These are phyloP conservation scores for Lynx canadensis DNA, from an alignment of 2,113 vertebrate genomes.

Conservation along the genomic window DNA sequence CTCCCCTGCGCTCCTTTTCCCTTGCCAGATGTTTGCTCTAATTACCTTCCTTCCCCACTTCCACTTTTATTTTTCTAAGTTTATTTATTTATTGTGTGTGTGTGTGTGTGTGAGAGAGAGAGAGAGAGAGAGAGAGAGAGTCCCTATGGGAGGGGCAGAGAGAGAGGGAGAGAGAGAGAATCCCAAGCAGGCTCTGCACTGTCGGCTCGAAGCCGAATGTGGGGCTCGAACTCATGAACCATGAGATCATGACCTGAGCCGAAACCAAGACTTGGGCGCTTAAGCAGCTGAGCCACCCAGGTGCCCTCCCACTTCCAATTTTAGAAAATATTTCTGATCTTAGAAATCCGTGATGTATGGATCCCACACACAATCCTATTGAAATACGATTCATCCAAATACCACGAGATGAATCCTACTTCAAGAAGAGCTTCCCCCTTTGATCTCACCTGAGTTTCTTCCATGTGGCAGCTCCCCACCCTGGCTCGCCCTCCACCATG, in stretches of 20 bases:
- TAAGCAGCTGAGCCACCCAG: too few species aligned
- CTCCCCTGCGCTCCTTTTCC: neutral
- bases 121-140: too few species aligned
- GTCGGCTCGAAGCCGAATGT: too few species aligned
- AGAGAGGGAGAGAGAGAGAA: too few species aligned
- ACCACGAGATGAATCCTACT: neutral
- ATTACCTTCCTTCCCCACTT: neutral
- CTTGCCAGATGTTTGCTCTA: neutral
- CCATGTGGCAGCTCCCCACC: accelerated
- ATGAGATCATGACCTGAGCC: too few species aligned
- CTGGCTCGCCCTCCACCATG: neutral
- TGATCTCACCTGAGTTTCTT: neutral
- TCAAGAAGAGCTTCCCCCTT: neutral
- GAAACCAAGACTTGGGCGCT: too few species aligned
- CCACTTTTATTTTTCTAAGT: neutral
- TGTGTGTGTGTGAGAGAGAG: neutral
- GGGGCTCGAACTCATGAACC: too few species aligned
- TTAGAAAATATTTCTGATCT: neutral
- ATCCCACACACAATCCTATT: too few species aligned
- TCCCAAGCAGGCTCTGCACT: too few species aligned
- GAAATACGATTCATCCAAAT: too few species aligned
- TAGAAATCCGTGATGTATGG: neutral
- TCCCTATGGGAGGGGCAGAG: too few species aligned
- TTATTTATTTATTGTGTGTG: too few species aligned
- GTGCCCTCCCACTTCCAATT: neutral